Base-by-base conservation (phyloP, 2,888 invertebrate species). In the Halictus quadricinctus region DNA sequence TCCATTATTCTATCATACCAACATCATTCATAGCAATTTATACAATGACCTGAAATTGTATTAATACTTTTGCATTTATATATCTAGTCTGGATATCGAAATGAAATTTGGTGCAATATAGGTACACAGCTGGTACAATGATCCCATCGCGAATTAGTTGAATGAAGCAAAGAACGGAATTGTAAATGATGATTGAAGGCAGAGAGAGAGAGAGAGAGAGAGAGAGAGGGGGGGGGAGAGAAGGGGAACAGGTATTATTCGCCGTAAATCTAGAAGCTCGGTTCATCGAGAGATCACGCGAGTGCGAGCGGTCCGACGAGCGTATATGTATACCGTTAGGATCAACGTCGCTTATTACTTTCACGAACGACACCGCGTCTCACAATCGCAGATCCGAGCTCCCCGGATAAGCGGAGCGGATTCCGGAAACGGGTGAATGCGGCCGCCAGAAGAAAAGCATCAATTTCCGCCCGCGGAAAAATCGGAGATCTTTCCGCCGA, bases 391-490 rank as follows among this genome's bases (percentile, higher is more conserved):
- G 58, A 58, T 50, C 58, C 83, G 29, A 54, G 43, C 41, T 15
- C 21, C 29, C 18, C 66, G 66, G 25, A 46, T 58, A 78, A 73
- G 77, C 60, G 83, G 25, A 50, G 41, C 43, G 79, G 43, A 70
- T 69, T 74, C 74, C n/a, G 41, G 36, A 36, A 64, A 29, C 50
- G 69, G n/a, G 25, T 21, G 81, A 79, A 81, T 78, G 70, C 75
- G 76, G 36, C 36, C 64, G 75, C 75, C 78, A 66, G 80, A 87
- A 69, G 58, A 81, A 79, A 87, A 76, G 72, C 85, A 85, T 87
- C 88, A 79, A 85, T 88, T 85, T 75, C 83, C 83, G 54, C 66
- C 41, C 74, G 18, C 73, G 76, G 75, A 81, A 88, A 87, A 87
- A 84, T 87, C 85, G 81, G 64, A 80, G 86, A 89, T 82, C 83